Conservation (phyloP, 2,888 invertebrate genomes). For the Physocephala rufipes region DNA sequence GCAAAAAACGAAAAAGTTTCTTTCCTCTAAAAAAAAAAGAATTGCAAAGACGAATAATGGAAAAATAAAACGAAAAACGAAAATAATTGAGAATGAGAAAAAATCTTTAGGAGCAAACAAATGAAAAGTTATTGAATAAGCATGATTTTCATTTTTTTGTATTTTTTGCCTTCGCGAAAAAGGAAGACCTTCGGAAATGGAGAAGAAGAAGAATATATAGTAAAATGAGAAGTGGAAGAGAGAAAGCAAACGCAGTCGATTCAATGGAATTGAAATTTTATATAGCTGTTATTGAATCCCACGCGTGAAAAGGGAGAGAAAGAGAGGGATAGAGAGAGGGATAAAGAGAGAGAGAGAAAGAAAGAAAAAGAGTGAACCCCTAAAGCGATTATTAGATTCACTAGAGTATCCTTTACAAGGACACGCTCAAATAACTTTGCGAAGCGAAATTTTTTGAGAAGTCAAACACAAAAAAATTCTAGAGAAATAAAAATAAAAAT, state of each 20-base stretch:
- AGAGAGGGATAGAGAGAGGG: background rate
- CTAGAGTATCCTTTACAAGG: conserved; percentile 17
- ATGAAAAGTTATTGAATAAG: conserved; percentile 31
- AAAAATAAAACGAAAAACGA: background rate
- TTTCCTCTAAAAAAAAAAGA: background rate
- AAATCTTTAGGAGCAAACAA: conserved; percentile 25
- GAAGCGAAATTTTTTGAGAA: background rate
- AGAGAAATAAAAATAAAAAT: background rate
- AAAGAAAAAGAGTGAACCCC: background rate
- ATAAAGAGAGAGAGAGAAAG: background rate
- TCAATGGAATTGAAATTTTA: conserved; percentile 30
- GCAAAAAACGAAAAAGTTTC: too few species aligned
- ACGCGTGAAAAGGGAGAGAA: background rate
- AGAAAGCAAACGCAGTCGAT: background rate
- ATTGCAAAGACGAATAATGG: background rate
- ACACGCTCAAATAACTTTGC: conserved; percentile 1
- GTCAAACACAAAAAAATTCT: background rate
- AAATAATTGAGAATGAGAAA: background rate
- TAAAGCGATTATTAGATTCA: conserved; percentile 9
- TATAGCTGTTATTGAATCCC: background rate
- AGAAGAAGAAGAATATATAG: too few species aligned
- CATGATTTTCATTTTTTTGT: conserved; percentile 16
- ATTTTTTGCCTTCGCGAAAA: background rate
- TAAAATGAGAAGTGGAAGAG: background rate
- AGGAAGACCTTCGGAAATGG: too few species aligned